These are phyloP conservation scores for Poeciliopsis gracilis DNA, from an alignment of 2,797 vertebrate species.

Conservation along the genomic window DNA sequence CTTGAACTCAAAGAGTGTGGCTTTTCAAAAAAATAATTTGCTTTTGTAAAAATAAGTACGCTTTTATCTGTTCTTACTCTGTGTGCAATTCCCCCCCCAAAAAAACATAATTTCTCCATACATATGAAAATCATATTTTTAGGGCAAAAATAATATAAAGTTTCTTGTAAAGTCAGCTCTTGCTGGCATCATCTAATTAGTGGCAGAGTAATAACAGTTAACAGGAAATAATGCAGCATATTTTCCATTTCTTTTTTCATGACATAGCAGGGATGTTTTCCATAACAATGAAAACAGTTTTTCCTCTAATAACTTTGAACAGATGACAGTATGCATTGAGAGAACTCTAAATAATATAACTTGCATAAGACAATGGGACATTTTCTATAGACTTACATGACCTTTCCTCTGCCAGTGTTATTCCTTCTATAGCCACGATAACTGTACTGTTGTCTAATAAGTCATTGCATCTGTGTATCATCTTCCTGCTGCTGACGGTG, in stretches of 20 bases:
- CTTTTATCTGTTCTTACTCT: background rate
- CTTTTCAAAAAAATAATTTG: background rate
- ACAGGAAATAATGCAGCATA: constrained; percentile 55
- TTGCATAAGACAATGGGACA: constrained; percentile 76
- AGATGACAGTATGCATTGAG: constrained; percentile 41
- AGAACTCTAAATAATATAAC: constrained; percentile 80
- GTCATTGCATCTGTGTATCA: constrained; percentile 1
- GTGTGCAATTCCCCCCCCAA: background rate
- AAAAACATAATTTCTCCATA: background rate
- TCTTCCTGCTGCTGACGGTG: background rate
- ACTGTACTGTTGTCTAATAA: background rate
- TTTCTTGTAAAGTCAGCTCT: constrained; percentile 30
- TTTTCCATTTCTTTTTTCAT: constrained; percentile 55
- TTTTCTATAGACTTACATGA: constrained; percentile 67
- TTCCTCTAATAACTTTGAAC: constrained; percentile 81
- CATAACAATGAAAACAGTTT: constrained; percentile 64
- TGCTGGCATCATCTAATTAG: constrained; percentile 49
- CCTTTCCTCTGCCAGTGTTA: constrained; percentile 14
- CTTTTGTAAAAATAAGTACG: background rate
- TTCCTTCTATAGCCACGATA: constrained; percentile 18
- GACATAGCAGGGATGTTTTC: constrained; percentile 56
- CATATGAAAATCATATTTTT: background rate
- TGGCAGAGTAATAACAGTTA: constrained; percentile 26
- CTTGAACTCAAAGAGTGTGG: background rate
- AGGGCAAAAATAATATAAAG: constrained; percentile 2